Evolutionary conservation across 2,113 vertebrate species (phyloP), one percentile per base, ranked within the genome.

Genomic region (Syngnathus scovelli): DNA sequence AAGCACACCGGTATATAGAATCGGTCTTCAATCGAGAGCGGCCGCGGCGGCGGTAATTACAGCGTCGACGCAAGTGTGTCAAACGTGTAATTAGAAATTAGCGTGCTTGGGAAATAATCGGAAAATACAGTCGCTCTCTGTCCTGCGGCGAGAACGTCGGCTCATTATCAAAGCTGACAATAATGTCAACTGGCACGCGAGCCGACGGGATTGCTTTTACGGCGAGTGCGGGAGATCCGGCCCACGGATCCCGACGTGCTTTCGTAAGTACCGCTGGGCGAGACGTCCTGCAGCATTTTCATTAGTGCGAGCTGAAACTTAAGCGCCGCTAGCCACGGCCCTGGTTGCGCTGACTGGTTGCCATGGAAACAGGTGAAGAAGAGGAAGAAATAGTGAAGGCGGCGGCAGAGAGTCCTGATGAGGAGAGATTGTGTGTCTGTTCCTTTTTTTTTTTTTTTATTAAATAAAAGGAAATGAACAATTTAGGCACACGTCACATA

Each of bases 321-420:
- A 69, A 77, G 70, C 86, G 74, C 72, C 78, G 80, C 78, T 86
- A 82, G 82, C 86, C 88, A 81, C 70, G 80, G 74, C 74, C 76
- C 73, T 84, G 68, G 76, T 7, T 58, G 55, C 55, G 6, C 55
- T 7, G 55, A 16, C 83, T 78, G 51, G 90, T 91, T 91, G 78
- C 89, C 85, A 92, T 90, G 86, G 91, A 89, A 91, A 92, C 91
- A 85, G 81, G 83, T 67, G 73, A 69, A 78, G 70, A 77, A 78
- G 75, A 75, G 67, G 69, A 72, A 58, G 27, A 58, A 37, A 7
- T 58, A 33, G 21, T 74, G 88, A 86, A 83, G 77, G 68, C 39
- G 70, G 85, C 9, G 23, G 82, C 89, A 83, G 64, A 68, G 67
- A 67, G 70, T 77, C 61, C 68, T 75, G 71, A 70, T 54, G 46